Conservation (phyloP, 1,140 invertebrate genomes). For the Acromyrmex heyeri region DNA sequence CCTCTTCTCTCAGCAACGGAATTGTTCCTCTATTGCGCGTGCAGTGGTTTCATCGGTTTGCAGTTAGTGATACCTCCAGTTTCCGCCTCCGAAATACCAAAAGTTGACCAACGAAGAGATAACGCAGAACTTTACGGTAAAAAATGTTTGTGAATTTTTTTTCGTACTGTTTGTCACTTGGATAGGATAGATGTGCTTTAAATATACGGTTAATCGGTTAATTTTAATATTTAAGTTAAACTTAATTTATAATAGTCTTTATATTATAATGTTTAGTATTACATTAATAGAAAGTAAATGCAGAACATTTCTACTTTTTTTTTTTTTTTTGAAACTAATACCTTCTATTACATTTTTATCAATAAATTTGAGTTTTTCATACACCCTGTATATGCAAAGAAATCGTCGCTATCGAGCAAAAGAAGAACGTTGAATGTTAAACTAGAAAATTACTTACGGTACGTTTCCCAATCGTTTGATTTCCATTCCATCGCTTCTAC, state of each 20-base stretch:
- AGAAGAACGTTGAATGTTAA: conserved; percentile 10
- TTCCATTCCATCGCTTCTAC: neutral
- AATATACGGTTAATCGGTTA: neutral
- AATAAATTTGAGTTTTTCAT: neutral
- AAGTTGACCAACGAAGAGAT: conserved; percentile 9
- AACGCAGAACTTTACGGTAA: neutral
- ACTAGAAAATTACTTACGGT: conserved; percentile 20
- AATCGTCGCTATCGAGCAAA: neutral
- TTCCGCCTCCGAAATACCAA: neutral
- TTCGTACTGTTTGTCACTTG: neutral
- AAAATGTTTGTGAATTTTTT: neutral
- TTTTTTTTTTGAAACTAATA: neutral
- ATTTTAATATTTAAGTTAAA: neutral
- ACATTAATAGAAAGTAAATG: neutral
- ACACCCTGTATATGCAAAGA: neutral
- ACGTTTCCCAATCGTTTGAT: neutral
- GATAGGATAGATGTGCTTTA: neutral
- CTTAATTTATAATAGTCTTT: neutral
- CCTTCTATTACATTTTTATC: neutral
- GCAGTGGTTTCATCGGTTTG: conserved; percentile 48
- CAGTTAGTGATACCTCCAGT: conserved; percentile 29
- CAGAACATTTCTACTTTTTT: neutral
- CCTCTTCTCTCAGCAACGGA: conserved; percentile 5
- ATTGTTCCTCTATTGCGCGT: conserved; percentile 35
- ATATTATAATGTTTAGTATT: neutral